These are phyloP conservation scores for Rhingia campestris DNA, from an alignment of 2,888 invertebrate species.

Conservation along the genomic window DNA sequence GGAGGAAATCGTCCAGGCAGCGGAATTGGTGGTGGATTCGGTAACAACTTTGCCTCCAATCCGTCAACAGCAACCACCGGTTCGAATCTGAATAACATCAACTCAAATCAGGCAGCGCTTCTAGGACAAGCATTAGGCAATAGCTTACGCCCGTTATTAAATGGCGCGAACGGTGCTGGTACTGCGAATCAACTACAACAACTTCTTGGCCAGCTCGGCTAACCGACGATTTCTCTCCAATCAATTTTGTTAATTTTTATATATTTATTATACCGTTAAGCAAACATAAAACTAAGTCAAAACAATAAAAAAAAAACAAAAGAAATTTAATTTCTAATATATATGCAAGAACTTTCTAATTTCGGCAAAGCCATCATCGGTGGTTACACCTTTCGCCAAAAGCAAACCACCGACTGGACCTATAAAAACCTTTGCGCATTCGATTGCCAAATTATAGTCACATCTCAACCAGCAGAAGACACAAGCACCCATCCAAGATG, in stretches of 20 bases:
- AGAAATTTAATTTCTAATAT: conserved; percentile 8
- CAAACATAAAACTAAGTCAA: conserved; percentile 20
- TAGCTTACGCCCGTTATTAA: conserved; percentile 29
- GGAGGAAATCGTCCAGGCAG: conserved; percentile 14
- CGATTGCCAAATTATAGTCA: neutral
- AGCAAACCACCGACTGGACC: neutral
- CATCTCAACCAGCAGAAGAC: neutral
- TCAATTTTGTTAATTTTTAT: conserved; percentile 20
- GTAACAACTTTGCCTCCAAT: conserved; percentile 22
- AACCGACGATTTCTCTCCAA: neutral
- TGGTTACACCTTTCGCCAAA: conserved; percentile 18
- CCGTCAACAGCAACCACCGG: neutral
- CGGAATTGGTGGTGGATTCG: conserved; percentile 19
- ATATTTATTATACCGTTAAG: conserved; percentile 58
- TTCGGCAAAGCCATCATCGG: no score
- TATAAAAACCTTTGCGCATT: conserved; percentile 45
- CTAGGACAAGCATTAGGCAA: conserved; percentile 52
- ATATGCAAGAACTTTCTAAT: conserved; percentile 37
- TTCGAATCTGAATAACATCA: conserved; percentile 49
- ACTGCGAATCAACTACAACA: conserved; percentile 75
- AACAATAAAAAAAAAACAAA: conserved; percentile 8
- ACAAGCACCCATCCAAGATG: conserved; percentile 36
- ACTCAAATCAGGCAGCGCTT: conserved; percentile 75
- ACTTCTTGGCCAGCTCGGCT: conserved; percentile 58
- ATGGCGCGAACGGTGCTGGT: conserved; percentile 67